phyloP scores from a whole-genome alignment of 2,888 invertebrate genomes.

The Drosophila merina region DNA sequence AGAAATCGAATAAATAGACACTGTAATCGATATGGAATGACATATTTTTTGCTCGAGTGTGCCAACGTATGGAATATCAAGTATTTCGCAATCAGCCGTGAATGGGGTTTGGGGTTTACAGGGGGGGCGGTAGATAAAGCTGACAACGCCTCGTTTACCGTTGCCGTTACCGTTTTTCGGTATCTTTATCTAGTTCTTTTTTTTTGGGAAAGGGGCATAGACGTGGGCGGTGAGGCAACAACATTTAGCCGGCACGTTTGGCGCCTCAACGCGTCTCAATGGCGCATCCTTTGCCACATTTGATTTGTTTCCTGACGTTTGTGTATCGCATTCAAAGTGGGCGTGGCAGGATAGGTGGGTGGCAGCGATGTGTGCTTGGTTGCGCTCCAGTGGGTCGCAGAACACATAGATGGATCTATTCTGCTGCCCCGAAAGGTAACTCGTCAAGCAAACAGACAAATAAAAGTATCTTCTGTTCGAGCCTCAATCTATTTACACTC shows the following conservation, averaged over 20 bases:
- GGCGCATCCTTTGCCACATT: slow-evolving; percentile 49
- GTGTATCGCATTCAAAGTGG: slow-evolving; percentile 1
- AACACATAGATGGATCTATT: not conserved
- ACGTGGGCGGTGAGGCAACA: slow-evolving; percentile 11
- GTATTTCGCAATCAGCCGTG: slow-evolving; percentile 5
- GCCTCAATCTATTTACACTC: slow-evolving; percentile 28
- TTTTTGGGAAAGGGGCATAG: not conserved
- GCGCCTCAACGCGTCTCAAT: slow-evolving; percentile 47
- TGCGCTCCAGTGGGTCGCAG: slow-evolving; percentile 16
- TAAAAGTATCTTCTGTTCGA: slow-evolving; percentile 3
- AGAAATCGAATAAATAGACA: not conserved
- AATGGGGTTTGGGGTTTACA: slow-evolving; percentile 7
- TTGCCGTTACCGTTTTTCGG: slow-evolving; percentile 10
- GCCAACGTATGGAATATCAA: slow-evolving; percentile 3
- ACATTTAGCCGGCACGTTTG: slow-evolving; percentile 66
- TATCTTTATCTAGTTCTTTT: slow-evolving; percentile 19
- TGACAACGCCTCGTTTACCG: slow-evolving; percentile 29
- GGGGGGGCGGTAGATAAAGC: slow-evolving; percentile 16
- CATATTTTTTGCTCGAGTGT: slow-evolving; percentile 4
- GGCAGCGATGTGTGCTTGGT: slow-evolving; percentile 6
- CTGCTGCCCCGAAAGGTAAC: slow-evolving; percentile 10
- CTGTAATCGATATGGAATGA: not conserved
- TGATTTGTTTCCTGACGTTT: slow-evolving; percentile 58
- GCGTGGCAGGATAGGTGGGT: not conserved
- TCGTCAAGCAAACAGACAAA: slow-evolving; percentile 6